Conservation (phyloP, 64 coral and sea anemone species). For the Catalaphyllia jardinei region DNA sequence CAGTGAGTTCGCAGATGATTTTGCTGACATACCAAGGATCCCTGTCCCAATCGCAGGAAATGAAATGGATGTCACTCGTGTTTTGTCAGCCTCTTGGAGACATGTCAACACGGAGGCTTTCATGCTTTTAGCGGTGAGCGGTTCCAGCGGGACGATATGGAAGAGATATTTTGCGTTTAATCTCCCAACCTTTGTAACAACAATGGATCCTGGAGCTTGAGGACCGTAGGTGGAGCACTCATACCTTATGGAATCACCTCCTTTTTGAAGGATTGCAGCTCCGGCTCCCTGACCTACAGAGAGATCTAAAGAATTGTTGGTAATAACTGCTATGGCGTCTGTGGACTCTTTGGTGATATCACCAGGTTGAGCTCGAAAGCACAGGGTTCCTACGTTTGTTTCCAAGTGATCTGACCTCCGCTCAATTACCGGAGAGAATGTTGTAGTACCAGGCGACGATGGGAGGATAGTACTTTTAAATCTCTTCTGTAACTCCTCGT, state of each 20-base stretch:
- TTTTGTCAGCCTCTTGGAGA: slow-evolving; percentile 20
- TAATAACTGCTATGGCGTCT: slow-evolving; percentile 42
- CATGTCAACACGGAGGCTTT: slow-evolving; percentile 19
- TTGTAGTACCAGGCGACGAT: no score
- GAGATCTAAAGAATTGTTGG: slow-evolving; percentile 28
- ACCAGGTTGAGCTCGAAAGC: slow-evolving; percentile 49
- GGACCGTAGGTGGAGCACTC: neutral
- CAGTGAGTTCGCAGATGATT: slow-evolving; percentile 5
- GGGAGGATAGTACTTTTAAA: neutral
- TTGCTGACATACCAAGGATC: slow-evolving; percentile 32
- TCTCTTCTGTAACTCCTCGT: slow-evolving; percentile 45
- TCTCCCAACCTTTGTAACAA: slow-evolving; percentile 10
- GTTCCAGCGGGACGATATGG: slow-evolving; percentile 27
- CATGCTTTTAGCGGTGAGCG: neutral
- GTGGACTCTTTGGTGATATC: slow-evolving; percentile 56
- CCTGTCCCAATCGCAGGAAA: slow-evolving; percentile 67
- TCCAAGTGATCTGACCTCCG: slow-evolving; percentile 27
- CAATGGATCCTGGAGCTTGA: slow-evolving; percentile 24
- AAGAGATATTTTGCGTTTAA: slow-evolving; percentile 3
- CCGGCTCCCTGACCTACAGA: slow-evolving; percentile 20
- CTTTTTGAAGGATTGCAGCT: slow-evolving; percentile 33
- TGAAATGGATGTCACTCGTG: slow-evolving; percentile 35
- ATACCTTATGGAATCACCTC: neutral
- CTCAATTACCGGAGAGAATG: slow-evolving; percentile 1
- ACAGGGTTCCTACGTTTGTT: neutral